Evolutionary conservation across 2,888 invertebrate genomes (phyloP).

Genomic region (Glaucopsyche alexis): DNA sequence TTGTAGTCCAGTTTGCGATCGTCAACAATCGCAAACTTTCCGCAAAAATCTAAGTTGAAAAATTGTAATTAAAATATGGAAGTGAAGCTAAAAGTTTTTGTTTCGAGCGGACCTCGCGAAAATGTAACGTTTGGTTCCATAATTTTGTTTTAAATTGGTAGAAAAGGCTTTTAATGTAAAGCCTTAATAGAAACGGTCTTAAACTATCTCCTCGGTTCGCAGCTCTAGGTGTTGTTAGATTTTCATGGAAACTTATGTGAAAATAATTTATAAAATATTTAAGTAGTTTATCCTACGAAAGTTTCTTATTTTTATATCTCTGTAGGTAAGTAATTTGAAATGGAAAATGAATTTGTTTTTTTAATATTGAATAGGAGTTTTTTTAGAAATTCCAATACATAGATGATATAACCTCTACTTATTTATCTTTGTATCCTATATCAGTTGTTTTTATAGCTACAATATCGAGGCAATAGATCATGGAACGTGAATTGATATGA

Average conservation of each 20-base stretch:
- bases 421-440: not conserved
- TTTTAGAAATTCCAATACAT: not conserved
- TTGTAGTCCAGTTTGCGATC: conserved; percentile 25
- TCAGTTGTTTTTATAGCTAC: not conserved
- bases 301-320: not conserved
- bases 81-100: conserved; percentile 7
- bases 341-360: too few species aligned
- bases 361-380: too few species aligned
- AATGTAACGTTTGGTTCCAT: not conserved
- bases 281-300: not conserved
- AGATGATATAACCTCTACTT: not conserved
- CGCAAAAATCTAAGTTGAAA: not conserved
- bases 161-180: not conserved
- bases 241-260: not conserved
- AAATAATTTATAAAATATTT: not conserved
- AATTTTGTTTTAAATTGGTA: not conserved
- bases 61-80: conserved; percentile 16
- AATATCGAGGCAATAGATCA: conserved; percentile 1
- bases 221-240: not conserved
- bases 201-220: not conserved
- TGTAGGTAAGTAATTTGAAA: not conserved
- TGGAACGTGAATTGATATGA: conserved; percentile 5
- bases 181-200: not conserved
- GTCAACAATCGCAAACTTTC: not conserved
- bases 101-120: not conserved